These are phyloP conservation scores for Elymnias hypermnestra DNA, from an alignment of 1,140 invertebrate species.

Conservation along the genomic window DNA sequence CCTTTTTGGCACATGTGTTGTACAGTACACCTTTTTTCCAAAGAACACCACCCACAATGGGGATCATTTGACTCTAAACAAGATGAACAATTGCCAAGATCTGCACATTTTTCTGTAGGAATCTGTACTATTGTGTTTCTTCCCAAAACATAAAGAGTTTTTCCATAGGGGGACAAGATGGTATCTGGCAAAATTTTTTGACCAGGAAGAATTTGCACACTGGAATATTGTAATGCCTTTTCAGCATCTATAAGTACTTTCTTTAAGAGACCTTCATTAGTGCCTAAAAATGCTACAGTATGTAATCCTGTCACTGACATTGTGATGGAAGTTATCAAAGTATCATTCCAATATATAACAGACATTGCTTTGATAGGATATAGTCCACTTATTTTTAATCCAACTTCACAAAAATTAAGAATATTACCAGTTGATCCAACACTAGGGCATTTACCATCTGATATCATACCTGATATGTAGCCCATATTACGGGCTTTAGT, in stretches of 20 bases:
- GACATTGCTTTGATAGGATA: slow-evolving; percentile 86
- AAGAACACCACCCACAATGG: slow-evolving; percentile 98
- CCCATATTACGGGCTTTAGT: slow-evolving; percentile 94
- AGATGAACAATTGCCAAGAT: slow-evolving; percentile 91
- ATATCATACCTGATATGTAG: slow-evolving; percentile 93
- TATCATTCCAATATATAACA: slow-evolving; percentile 86
- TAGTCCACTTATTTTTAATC: slow-evolving; percentile 92
- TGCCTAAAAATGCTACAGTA: slow-evolving; percentile 88
- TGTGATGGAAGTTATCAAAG: slow-evolving; percentile 88
- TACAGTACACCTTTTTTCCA: slow-evolving; percentile 95
- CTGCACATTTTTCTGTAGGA: slow-evolving; percentile 93
- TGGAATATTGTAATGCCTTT: slow-evolving; percentile 57
- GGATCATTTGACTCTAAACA: slow-evolving; percentile 96
- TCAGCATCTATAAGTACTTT: slow-evolving; percentile 66
- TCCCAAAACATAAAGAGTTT: slow-evolving; percentile 61
- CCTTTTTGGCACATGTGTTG: slow-evolving; percentile 93
- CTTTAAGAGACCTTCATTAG: slow-evolving; percentile 54
- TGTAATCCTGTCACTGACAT: slow-evolving; percentile 90
- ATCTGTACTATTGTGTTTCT: slow-evolving; percentile 89
- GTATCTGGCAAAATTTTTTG: slow-evolving; percentile 87
- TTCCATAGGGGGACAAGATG: slow-evolving; percentile 84
- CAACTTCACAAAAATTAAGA: slow-evolving; percentile 93
- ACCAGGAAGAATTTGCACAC: slow-evolving; percentile 49
- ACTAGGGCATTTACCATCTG: slow-evolving; percentile 91
- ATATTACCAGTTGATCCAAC: slow-evolving; percentile 92